phyloP scores from a whole-genome alignment of 64 coral and sea anemone genomes.

The Montipora sp. region DNA sequence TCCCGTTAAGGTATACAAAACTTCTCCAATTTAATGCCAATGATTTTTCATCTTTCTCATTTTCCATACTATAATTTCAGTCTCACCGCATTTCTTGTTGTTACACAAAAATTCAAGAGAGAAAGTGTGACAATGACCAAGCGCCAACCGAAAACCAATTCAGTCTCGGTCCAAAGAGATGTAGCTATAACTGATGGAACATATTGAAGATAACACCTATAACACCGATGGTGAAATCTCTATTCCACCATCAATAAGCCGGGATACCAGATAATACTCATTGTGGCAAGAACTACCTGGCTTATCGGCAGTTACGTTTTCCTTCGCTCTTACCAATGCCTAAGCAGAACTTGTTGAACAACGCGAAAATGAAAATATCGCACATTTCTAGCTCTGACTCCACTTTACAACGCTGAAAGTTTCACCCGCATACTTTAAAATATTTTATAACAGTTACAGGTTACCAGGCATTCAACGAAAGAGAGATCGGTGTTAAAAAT shows the following conservation, averaged over 20 bases:
- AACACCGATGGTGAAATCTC: background rate
- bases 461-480: background rate
- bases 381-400: background rate
- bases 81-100: background rate
- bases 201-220: background rate
- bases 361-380: background rate
- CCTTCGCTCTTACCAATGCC: background rate
- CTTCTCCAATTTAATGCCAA: too few relatives aligned
- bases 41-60: too few relatives aligned
- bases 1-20: too few relatives aligned
- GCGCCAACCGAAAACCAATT: background rate
- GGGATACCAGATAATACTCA: background rate
- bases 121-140: background rate
- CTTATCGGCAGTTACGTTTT: background rate
- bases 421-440: background rate
- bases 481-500: background rate
- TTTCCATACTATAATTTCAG: background rate
- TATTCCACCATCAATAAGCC: background rate
- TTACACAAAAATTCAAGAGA: background rate
- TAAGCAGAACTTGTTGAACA: conserved; percentile 28
- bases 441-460: background rate
- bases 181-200: background rate
- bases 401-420: background rate
- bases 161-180: background rate
- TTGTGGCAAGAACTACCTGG: background rate